phyloP scores from a whole-genome alignment of 2,113 vertebrate species.

The Pelecanus crispus region DNA sequence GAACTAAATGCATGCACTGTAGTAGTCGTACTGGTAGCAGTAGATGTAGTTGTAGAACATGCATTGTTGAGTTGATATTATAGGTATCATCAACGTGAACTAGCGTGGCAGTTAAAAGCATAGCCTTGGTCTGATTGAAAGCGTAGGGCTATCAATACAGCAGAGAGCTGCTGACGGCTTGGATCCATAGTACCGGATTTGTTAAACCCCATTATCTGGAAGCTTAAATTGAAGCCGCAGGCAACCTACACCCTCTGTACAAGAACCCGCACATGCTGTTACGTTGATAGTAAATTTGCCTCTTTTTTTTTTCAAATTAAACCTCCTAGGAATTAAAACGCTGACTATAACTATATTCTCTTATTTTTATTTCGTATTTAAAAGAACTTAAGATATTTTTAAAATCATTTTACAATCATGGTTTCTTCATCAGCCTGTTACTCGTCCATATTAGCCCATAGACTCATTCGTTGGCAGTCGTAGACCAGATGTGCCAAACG shows the following conservation, averaged over 20 bases:
- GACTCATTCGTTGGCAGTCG: constrained; percentile 23
- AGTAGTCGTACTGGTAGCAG: constrained; percentile 76
- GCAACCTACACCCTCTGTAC: background rate
- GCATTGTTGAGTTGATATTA: constrained; percentile 81
- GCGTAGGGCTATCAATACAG: constrained; percentile 51
- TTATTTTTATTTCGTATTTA: constrained; percentile 25
- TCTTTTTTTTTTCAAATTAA: background rate
- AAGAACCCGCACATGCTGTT: constrained; percentile 27
- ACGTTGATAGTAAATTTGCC: background rate
- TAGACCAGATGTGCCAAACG: background rate
- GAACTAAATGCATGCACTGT: constrained; percentile 83
- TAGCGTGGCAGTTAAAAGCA: constrained; percentile 56
- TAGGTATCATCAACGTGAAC: constrained; percentile 50
- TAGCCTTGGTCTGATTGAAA: constrained; percentile 58
- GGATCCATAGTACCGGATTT: constrained; percentile 67
- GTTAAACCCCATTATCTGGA: constrained; percentile 33
- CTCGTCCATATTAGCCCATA: constrained; percentile 59
- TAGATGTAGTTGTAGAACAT: constrained; percentile 80
- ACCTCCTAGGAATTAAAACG: background rate
- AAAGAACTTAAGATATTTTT: constrained; percentile 15
- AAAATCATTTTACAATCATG: constrained; percentile 59
- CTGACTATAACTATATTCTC: background rate
- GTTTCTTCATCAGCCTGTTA: constrained; percentile 54
- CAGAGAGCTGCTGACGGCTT: constrained; percentile 63
- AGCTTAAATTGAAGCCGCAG: constrained; percentile 40